A percentile compares a stretch with the other conserved stretches of the same genome.
phyloP scores from a whole-genome alignment of 2,797 vertebrate species.

The Microctenopoma steveboyesi region DNA sequence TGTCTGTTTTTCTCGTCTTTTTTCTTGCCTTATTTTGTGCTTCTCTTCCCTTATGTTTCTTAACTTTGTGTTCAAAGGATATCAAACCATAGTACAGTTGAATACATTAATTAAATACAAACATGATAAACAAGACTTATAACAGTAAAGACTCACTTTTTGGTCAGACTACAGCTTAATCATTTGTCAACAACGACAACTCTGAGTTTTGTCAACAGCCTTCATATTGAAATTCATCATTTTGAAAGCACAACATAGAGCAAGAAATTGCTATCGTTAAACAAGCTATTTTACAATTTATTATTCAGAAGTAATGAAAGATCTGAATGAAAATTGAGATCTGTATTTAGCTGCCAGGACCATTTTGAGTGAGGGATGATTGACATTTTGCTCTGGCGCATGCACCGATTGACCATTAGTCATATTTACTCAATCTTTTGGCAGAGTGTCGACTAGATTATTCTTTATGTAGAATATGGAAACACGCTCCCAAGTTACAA shows the following conservation, averaged over 20 bases:
- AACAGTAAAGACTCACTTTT: constrained; percentile 53
- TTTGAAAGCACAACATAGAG: constrained; percentile 67
- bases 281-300: constrained; percentile 79
- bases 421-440: constrained; percentile 76
- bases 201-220: constrained; percentile 55
- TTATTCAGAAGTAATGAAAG: constrained; percentile 83
- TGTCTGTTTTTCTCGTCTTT: constrained; percentile 33
- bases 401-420: constrained; percentile 66
- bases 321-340: constrained; percentile 77
- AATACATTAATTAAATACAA: constrained; percentile 71
- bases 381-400: constrained; percentile 80
- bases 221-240: constrained; percentile 67
- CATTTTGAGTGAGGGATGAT: constrained; percentile 82
- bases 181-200: constrained; percentile 53
- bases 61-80: constrained; percentile 64
- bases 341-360: constrained; percentile 84
- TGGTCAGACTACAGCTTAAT: constrained; percentile 44
- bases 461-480: constrained; percentile 72
- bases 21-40: constrained; percentile 39
- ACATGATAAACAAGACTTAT: constrained; percentile 57
- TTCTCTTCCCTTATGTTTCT: constrained; percentile 51
- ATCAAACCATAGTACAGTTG: constrained; percentile 55
- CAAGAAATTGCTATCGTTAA: constrained; percentile 73
- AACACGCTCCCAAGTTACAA: constrained; percentile 60
- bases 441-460: constrained; percentile 64